Conservation (phyloP, 1,140 invertebrate species). For the Meloidogyne floridensis region DNA sequence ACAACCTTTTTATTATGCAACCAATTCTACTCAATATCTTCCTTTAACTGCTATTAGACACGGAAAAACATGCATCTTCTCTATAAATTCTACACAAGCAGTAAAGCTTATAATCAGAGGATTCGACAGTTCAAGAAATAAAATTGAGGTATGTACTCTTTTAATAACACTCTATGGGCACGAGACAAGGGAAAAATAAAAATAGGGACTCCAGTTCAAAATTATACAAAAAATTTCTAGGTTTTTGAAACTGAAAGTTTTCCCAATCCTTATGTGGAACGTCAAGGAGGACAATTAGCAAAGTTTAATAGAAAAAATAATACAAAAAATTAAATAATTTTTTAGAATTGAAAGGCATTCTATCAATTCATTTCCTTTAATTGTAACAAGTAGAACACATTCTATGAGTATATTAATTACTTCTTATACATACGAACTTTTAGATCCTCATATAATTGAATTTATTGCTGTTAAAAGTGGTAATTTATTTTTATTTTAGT, state of each 20-base stretch:
- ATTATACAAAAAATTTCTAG: no score
- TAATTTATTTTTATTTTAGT: not conserved
- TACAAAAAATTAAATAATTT: not conserved
- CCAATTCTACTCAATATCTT: no score
- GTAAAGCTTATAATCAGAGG: not conserved
- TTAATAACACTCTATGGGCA: no score
- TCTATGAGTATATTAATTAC: slow-evolving; percentile 37
- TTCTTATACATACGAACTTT: not conserved
- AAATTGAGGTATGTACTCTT: no score
- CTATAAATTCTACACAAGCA: no score
- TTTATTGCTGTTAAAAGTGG: not conserved
- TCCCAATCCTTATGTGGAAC: not conserved
- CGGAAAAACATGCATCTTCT: no score
- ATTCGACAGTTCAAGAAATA: not conserved
- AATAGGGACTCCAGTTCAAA: no score
- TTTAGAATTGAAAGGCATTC: slow-evolving; percentile 21
- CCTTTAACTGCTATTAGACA: no score
- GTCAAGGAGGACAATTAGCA: not conserved
- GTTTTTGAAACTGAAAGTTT: slow-evolving; percentile 43
- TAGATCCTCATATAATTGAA: not conserved
- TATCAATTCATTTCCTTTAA: not conserved
- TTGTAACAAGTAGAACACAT: slow-evolving; percentile 32
- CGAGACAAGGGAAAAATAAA: no score
- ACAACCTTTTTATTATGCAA: no score
- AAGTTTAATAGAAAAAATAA: not conserved